Evolutionary conservation across 2,888 invertebrate species (phyloP).

Genomic region (Chloroclysta siterata): DNA sequence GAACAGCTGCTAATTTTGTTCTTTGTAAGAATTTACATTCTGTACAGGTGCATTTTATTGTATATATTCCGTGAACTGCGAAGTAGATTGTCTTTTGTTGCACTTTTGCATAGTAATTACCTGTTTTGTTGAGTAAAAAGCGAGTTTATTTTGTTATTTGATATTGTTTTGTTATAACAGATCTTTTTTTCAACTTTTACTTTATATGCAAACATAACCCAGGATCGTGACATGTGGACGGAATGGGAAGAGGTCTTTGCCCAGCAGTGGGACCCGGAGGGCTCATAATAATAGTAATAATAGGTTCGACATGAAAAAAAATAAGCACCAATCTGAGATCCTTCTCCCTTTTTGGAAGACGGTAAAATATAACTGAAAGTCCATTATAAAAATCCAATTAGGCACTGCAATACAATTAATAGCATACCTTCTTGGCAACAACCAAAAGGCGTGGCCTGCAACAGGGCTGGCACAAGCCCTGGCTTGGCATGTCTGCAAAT

Average conservation of each 20-base stretch:
- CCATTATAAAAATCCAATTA: slow-evolving; percentile 16
- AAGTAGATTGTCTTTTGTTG: background rate
- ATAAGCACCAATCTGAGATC: too few species aligned
- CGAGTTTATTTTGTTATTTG: background rate
- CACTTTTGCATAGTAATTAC: background rate
- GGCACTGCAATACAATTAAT: background rate
- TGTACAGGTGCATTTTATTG: slow-evolving; percentile 10
- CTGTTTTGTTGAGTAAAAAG: background rate
- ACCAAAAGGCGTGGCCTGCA: slow-evolving; percentile 39
- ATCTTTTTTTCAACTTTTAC: too few species aligned
- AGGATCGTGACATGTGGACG: too few species aligned
- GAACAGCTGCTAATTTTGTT: slow-evolving; percentile 19
- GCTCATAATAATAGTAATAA: too few species aligned
- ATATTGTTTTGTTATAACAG: too few species aligned
- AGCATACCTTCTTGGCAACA: slow-evolving; percentile 33
- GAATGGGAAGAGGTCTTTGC: too few species aligned
- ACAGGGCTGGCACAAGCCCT: slow-evolving; percentile 21
- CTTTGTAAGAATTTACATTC: slow-evolving; percentile 20
- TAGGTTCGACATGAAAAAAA: too few species aligned
- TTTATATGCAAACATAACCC: too few species aligned
- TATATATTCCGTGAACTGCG: background rate
- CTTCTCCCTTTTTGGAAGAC: background rate
- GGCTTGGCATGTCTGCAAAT: slow-evolving; percentile 35
- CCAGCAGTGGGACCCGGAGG: too few species aligned
- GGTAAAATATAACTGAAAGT: background rate